Conservation (phyloP, 2,113 vertebrate genomes). For the pig (Sus scrofa) region DNA sequence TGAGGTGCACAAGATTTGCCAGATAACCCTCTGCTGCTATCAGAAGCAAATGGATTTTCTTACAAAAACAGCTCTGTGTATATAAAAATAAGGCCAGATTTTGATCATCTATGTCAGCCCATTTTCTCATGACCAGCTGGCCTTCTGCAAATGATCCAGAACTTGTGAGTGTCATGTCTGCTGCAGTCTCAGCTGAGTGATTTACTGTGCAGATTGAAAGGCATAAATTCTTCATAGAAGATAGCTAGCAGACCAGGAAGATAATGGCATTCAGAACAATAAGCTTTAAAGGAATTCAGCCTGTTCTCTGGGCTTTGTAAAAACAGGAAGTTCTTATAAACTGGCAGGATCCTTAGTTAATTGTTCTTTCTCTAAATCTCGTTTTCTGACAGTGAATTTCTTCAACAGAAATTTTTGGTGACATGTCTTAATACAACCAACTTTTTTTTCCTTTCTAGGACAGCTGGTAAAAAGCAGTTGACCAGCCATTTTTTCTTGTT, state of each 20-base stretch:
- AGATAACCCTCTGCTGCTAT: neutral
- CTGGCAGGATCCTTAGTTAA: neutral
- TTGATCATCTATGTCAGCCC: neutral
- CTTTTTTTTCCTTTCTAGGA: neutral
- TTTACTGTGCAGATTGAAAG: conserved; percentile 59
- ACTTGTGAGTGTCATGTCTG: conserved; percentile 44
- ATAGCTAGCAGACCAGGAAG: neutral
- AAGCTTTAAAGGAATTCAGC: neutral
- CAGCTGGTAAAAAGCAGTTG: neutral
- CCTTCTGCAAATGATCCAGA: conserved; percentile 61
- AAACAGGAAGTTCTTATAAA: conserved; percentile 9
- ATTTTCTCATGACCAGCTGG: conserved; percentile 38
- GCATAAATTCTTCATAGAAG: neutral
- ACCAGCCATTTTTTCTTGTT: conserved; percentile 27
- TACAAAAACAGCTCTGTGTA: neutral
- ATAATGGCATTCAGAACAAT: conserved; percentile 54
- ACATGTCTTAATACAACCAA: neutral
- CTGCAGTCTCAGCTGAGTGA: neutral
- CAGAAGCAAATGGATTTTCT: conserved; percentile 40
- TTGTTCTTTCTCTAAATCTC: neutral
- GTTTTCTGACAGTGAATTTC: neutral
- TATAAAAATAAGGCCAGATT: conserved; percentile 26
- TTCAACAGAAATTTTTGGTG: neutral
- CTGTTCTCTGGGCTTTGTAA: conserved; percentile 9
- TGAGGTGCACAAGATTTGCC: neutral